Conservation (phyloP, 2,797 vertebrate genomes). For the Muscicapa comitata region DNA sequence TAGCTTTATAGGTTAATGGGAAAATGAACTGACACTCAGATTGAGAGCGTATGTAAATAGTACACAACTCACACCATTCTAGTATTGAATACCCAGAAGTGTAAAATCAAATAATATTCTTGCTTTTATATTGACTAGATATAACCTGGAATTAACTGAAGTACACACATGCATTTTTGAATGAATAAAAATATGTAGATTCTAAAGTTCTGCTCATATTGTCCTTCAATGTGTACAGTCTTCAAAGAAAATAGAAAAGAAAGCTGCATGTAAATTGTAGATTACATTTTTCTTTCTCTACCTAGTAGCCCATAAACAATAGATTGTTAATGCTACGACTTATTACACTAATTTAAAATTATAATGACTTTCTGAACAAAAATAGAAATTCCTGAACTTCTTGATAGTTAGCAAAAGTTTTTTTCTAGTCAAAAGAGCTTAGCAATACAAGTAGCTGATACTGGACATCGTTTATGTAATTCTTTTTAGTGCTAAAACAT, state of each 20-base stretch:
- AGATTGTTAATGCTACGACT: not conserved
- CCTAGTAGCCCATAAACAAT: not conserved
- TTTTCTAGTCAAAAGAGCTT: not conserved
- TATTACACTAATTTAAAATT: not conserved
- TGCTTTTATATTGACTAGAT: not conserved
- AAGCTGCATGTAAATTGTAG: not conserved
- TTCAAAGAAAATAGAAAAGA: not conserved
- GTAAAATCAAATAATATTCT: not conserved
- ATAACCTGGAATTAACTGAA: not conserved
- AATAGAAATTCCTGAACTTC: not conserved
- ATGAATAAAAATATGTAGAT: not conserved
- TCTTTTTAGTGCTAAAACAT: not conserved
- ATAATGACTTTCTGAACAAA: not conserved
- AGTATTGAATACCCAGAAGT: not conserved
- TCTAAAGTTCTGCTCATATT: not conserved
- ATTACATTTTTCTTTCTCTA: not conserved
- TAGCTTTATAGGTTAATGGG: not conserved
- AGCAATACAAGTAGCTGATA: not conserved
- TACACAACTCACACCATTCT: not conserved
- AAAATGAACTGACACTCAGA: not conserved
- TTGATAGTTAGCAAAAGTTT: not conserved
- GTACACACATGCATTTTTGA: not conserved
- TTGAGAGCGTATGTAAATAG: not conserved
- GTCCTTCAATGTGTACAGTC: not conserved
- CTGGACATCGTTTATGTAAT: not conserved